phyloP scores from a whole-genome alignment of 2,888 invertebrate species.

The Globia sparganii region DNA sequence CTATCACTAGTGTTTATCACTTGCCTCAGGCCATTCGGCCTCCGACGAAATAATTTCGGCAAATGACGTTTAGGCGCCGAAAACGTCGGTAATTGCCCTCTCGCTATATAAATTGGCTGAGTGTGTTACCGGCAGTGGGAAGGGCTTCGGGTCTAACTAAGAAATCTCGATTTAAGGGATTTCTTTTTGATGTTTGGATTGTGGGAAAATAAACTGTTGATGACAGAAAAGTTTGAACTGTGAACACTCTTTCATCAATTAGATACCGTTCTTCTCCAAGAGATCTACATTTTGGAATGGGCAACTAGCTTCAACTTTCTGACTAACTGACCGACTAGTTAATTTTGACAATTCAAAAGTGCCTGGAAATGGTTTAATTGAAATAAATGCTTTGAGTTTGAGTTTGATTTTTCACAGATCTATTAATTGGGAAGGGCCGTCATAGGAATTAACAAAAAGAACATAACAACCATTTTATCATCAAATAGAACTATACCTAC shows the following conservation, averaged over 20 bases:
- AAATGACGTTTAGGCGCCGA: conserved; percentile 84
- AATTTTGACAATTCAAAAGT: too few species aligned
- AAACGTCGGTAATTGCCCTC: conserved; percentile 86
- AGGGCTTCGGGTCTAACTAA: conserved; percentile 74
- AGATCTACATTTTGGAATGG: too few species aligned
- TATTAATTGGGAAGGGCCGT: background rate
- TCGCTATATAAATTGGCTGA: conserved; percentile 87
- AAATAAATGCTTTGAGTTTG: too few species aligned
- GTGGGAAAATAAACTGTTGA: conserved; percentile 1
- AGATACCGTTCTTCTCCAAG: too few species aligned
- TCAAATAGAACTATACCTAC: background rate
- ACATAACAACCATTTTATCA: background rate
- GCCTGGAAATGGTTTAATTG: too few species aligned
- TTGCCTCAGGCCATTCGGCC: conserved; percentile 75
- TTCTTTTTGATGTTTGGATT: background rate
- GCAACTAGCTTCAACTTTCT: too few species aligned
- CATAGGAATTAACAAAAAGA: background rate
- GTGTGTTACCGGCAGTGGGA: conserved; percentile 84
- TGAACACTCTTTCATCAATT: too few species aligned
- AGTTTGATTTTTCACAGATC: background rate
- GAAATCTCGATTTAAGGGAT: conserved; percentile 61
- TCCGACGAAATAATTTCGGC: conserved; percentile 82
- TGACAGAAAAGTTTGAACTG: background rate
- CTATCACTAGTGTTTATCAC: conserved; percentile 70
- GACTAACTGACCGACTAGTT: too few species aligned